Conservation (phyloP, 2,888 invertebrate species). For the Sinelater perroti region DNA sequence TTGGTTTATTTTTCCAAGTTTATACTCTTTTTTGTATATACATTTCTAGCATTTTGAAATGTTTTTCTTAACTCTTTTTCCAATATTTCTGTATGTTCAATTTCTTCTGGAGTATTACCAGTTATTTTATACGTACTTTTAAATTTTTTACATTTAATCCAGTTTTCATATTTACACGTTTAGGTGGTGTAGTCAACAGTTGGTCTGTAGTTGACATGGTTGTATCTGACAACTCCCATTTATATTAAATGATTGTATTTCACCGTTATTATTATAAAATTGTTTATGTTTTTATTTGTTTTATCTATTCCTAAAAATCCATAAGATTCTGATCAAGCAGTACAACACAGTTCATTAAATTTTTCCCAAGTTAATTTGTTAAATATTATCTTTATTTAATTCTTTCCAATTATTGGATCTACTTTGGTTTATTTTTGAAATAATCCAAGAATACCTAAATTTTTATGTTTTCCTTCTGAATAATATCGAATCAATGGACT, state of each 20-base stretch:
- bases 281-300: no score
- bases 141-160: background rate
- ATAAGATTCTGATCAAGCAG: no score
- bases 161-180: background rate
- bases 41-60: conserved; percentile 4
- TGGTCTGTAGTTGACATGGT: background rate
- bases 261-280: no score
- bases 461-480: background rate
- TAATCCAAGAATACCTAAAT: conserved; percentile 3
- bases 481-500: background rate
- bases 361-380: no score
- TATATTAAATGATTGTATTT: no score
- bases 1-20: conserved; percentile 5
- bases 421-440: no score
- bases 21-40: conserved; percentile 3
- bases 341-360: no score
- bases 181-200: background rate
- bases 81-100: background rate
- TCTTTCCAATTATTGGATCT: no score
- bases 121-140: background rate
- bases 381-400: no score
- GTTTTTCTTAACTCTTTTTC: background rate
- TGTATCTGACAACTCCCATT: background rate
- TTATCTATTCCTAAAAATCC: no score
- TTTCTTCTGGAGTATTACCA: background rate